Conservation (phyloP, 1,140 invertebrate genomes). For the Cherax quadricarinatus region DNA sequence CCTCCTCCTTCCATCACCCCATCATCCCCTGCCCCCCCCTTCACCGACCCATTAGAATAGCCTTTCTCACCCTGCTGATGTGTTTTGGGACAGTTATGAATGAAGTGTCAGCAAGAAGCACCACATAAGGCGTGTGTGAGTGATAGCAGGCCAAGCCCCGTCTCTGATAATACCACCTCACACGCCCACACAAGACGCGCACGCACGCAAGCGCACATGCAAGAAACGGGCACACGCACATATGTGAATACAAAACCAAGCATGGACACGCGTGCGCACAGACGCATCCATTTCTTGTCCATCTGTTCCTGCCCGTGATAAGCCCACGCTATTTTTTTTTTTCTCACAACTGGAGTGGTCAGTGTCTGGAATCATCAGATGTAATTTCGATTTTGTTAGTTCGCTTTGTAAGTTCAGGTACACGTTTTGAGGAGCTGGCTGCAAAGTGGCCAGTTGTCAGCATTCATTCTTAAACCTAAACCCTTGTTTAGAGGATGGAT, state of each 20-base stretch:
- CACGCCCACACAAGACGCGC: conserved; percentile 48
- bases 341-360: too few species aligned
- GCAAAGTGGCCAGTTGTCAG: too few species aligned
- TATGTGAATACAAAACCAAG: too few species aligned
- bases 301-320: too few species aligned
- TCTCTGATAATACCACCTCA: not conserved
- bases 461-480: too few species aligned
- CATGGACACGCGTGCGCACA: too few species aligned
- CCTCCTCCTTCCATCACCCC: not conserved
- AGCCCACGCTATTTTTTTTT: too few species aligned
- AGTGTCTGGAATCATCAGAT: too few species aligned
- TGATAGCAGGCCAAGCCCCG: conserved; percentile 27
- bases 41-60: not conserved
- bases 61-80: conserved; percentile 16
- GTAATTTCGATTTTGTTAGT: too few species aligned
- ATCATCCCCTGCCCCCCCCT: not conserved
- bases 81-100: conserved; percentile 59
- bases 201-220: conserved; percentile 38
- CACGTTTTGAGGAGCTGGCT: not conserved
- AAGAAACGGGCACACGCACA: too few species aligned
- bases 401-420: not conserved
- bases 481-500: too few species aligned
- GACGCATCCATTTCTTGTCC: too few species aligned
- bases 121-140: conserved; percentile 47
- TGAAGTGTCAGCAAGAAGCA: conserved; percentile 49